phyloP scores from a whole-genome alignment of 2,113 vertebrate species.

The Limnothrissa miodon region DNA sequence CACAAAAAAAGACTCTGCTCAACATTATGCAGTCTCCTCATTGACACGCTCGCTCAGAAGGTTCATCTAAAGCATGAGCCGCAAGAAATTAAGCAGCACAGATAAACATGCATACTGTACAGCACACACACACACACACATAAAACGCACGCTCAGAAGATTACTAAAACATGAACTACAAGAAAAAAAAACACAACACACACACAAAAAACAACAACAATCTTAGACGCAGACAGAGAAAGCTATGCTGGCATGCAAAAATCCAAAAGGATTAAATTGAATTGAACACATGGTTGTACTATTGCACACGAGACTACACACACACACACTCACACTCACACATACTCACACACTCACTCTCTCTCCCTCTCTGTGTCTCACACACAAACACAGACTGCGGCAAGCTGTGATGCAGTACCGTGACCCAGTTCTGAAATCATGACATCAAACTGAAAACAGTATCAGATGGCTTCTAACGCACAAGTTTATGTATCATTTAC shows the following conservation, averaged over 20 bases:
- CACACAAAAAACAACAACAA: neutral
- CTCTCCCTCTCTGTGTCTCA: neutral
- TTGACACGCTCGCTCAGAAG: neutral
- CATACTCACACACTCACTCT: neutral
- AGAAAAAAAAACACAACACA: too few species aligned
- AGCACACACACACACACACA: neutral
- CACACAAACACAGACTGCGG: conserved; percentile 10
- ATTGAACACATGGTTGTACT: neutral
- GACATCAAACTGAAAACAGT: neutral
- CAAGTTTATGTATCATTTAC: neutral
- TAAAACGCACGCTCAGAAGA: too few species aligned
- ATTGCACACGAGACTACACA: neutral
- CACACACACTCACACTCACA: neutral
- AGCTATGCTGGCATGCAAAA: neutral
- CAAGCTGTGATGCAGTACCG: neutral
- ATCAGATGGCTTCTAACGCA: neutral
- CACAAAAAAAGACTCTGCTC: neutral
- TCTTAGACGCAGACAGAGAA: neutral
- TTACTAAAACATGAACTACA: too few species aligned
- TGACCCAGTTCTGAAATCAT: conserved; percentile 13
- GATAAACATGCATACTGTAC: neutral
- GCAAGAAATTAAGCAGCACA: neutral
- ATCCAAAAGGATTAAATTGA: neutral
- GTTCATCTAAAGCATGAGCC: too few species aligned
- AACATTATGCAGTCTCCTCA: neutral